Conservation (phyloP, 2,888 invertebrate species). For the Augiades crinisus region DNA sequence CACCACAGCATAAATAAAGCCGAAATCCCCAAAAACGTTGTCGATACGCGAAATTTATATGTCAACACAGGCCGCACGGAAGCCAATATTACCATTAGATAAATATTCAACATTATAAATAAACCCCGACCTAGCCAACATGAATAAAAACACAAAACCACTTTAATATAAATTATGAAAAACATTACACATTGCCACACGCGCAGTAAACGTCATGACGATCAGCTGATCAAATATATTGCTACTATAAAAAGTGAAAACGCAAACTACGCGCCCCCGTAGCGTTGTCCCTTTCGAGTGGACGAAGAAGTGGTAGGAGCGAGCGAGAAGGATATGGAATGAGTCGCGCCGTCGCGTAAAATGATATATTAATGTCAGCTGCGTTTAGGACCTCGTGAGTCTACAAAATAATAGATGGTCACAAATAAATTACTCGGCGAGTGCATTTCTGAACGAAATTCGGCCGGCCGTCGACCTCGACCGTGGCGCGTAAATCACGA, state of each 20-base stretch:
- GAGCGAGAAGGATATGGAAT: slow-evolving; percentile 49
- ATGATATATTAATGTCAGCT: slow-evolving; percentile 82
- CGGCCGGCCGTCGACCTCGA: slow-evolving; percentile 78
- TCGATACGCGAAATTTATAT: slow-evolving; percentile 39
- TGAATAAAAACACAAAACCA: slow-evolving; percentile 60
- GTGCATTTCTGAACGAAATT: slow-evolving; percentile 80
- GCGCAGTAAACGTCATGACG: slow-evolving; percentile 77
- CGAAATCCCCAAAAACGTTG: slow-evolving; percentile 34
- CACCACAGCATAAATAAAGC: slow-evolving; percentile 30
- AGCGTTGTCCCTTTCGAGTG: slow-evolving; percentile 50
- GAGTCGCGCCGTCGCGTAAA: slow-evolving; percentile 70
- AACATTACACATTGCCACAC: slow-evolving; percentile 68
- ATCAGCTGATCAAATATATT: slow-evolving; percentile 82
- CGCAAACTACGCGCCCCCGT: slow-evolving; percentile 67
- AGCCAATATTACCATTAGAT: slow-evolving; percentile 49
- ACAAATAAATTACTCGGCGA: slow-evolving; percentile 78
- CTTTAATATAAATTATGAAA: slow-evolving; percentile 78
- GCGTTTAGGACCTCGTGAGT: slow-evolving; percentile 81
- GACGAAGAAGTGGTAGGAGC: slow-evolving; percentile 26
- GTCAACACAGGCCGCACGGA: slow-evolving; percentile 36
- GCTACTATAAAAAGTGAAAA: slow-evolving; percentile 82
- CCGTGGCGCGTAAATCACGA: slow-evolving; percentile 76
- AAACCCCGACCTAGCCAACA: slow-evolving; percentile 73
- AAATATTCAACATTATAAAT: slow-evolving; percentile 71
- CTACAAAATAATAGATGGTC: slow-evolving; percentile 81